Base-by-base conservation (phyloP, 1,140 invertebrate genomes). In the Sycophaga agraensis region DNA sequence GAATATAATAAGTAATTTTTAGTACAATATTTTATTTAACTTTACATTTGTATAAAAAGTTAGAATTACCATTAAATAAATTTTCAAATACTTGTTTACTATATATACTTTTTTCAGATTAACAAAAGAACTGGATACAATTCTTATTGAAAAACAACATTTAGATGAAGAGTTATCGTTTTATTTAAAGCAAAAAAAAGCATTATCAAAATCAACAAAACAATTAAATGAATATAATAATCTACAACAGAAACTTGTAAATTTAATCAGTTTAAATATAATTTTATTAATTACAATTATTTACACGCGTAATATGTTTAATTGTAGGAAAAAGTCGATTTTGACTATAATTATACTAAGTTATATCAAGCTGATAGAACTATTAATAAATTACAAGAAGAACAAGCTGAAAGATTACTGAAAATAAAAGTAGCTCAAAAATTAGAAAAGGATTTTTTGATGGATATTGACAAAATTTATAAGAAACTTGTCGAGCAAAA, bases 131-230 rank as follows among this genome's bases (percentile, higher is more conserved):
- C 16, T 56, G 43, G 19, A 50, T 63, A 82, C 84, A 19, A 84
- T 92, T 19, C 91, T 94, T 70, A 82, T 85, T 17, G 92, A 97
- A 80, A 94, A 96, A 85, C 87, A 91, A 70, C 89, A 92, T 70
- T 93, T 94, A 0, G 93, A 98, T 77, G 92, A 96, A 79, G 94
- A 97, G 73, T 93, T 94, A 0, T 94, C 97, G 80, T 93, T 91
- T 76, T 94, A 94, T 14, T 94, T 95, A 74, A 90, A 95, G 73
- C 96, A 97, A 77, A 94, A 93, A 17, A 97, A 97, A 76, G 93
- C 96, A 81, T 94, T 94, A 11, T 92, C 91, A 75, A 81, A 92
- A 63, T 95, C 98, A 74, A 96, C 96, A 77, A 94, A 96, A 76
- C 94, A 98, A 82, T 94, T 94, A 2, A 93, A 98, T 72, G 92